A percentile compares a stretch with the other conserved stretches of the same genome.
Evolutionary conservation across 64 coral and sea anemone genomes (phyloP).

Genomic region (Montipora efflorescens): DNA sequence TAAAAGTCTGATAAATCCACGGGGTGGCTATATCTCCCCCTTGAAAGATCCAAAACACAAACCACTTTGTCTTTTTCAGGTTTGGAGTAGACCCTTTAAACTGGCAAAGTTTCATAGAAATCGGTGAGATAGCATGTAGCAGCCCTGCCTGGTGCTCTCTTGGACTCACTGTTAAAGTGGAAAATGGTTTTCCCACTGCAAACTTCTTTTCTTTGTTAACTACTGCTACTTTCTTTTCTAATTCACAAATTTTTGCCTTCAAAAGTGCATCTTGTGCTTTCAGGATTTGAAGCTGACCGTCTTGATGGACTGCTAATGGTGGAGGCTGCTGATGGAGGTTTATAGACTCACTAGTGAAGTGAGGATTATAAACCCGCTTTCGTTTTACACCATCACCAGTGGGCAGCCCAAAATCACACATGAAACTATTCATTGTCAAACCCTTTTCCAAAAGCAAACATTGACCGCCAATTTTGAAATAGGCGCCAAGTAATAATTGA

Average conservation of each 20-base stretch:
- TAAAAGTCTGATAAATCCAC: no score
- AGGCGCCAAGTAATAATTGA: no score
- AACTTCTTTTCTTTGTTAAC: not conserved
- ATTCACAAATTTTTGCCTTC: not conserved
- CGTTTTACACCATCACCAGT: not conserved
- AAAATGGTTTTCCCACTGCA: not conserved
- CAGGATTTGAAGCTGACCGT: not conserved
- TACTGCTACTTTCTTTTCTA: not conserved
- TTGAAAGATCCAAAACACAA: no score
- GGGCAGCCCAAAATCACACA: not conserved
- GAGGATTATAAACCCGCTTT: not conserved
- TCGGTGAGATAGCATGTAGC: no score
- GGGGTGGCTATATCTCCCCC: no score
- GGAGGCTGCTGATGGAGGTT: not conserved
- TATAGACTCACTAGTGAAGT: not conserved
- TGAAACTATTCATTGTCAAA: no score
- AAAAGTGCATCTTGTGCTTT: not conserved
- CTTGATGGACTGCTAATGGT: not conserved
- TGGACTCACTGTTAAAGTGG: not conserved
- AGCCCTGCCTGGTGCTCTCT: no score
- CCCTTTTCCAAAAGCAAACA: no score
- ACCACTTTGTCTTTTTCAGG: no score
- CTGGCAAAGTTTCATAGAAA: no score
- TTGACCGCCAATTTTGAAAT: no score
- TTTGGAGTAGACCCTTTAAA: no score